A percentile compares a stretch with the other conserved stretches of the same genome.
phyloP scores from a whole-genome alignment of 1,140 invertebrate species.

The Luehdorfia chinensis region DNA sequence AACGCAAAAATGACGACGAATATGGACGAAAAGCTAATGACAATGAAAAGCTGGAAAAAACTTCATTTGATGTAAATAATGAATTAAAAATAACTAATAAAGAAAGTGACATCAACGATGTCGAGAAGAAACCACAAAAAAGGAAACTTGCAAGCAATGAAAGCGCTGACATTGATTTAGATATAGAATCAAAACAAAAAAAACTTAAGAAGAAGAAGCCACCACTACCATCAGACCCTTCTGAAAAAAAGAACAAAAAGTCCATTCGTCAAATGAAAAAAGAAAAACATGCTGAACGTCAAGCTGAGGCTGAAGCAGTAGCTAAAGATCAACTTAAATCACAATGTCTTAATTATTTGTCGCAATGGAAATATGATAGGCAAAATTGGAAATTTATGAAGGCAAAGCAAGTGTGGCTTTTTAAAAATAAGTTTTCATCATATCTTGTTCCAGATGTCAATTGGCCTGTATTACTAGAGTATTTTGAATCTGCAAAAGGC shows the following conservation, averaged over 20 bases:
- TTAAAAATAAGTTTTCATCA: slow-evolving; percentile 81
- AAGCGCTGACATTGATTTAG: slow-evolving; percentile 39
- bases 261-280: slow-evolving; percentile 71
- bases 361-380: slow-evolving; percentile 83
- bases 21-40: slow-evolving; percentile 21
- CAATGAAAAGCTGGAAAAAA: too few species aligned
- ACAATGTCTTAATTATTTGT: slow-evolving; percentile 77
- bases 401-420: slow-evolving; percentile 84
- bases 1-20: slow-evolving; percentile 20
- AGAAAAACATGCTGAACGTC: slow-evolving; percentile 62
- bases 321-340: slow-evolving; percentile 70
- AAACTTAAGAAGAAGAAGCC: slow-evolving; percentile 61
- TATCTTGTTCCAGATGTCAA: slow-evolving; percentile 77
- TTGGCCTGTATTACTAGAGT: slow-evolving; percentile 83
- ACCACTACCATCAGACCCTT: slow-evolving; percentile 27
- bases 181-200: slow-evolving; percentile 40
- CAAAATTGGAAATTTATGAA: slow-evolving; percentile 88
- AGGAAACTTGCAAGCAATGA: slow-evolving; percentile 28
- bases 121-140: slow-evolving; percentile 24
- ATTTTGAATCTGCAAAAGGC: slow-evolving; percentile 83
- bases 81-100: background rate
- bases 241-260: slow-evolving; percentile 61
- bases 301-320: slow-evolving; percentile 52
- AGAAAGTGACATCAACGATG: slow-evolving; percentile 11
- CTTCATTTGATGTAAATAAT: background rate